Evolutionary conservation across 2,888 invertebrate species (phyloP), one percentile per base, ranked within the genome.

Genomic region (Agelastica alni): DNA sequence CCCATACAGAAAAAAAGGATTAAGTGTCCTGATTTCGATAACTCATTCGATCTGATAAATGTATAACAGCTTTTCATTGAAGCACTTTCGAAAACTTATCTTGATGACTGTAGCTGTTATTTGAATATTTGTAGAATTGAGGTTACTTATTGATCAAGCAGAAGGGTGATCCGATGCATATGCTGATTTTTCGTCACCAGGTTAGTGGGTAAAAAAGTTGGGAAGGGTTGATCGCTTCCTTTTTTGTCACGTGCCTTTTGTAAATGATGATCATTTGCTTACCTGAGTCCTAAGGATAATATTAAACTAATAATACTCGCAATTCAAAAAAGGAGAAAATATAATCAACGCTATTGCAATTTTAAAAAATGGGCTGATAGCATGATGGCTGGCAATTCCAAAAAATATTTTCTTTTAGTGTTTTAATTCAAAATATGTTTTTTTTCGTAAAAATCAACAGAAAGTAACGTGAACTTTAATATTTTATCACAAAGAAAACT

Each of bases 1-100:
- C 49, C 49, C n/a, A 9, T 1, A 34, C 34, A 34, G 46, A 54
- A n/a, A 58, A 63, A 63, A 64, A 63, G 64, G 64, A 64, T 64
- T 64, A 64, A 60, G 62, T 61, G 54, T 64, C 62, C 61, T 56
- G 57, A 65, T 66, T 65, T 65, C 58, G 58, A 60, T 57, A 62
- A 55, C 66, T 59, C 60, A 61, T 59, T 58, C 59, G 65, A 67
- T 67, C 68, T 66, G 69, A 67, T 66, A 59, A 68, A 56, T 58
- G 53, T 61, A 53, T 51, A 59, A 66, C 56, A 36, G 51, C 59
- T 54, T 63, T 61, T 46, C 56, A 64, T 52, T 64, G 53, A 45
- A 68, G 60, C 54, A 56, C 53, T 55, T 48, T 47, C 49, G 51
- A 60, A 54, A 45, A 65, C 56, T 68, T 64, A 60, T 63, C 61